Evolutionary conservation across 53 echinoderm and acorn worm genomes (phyloP), one percentile per base, ranked within the genome.

Genomic region (Actinopyga echinites): DNA sequence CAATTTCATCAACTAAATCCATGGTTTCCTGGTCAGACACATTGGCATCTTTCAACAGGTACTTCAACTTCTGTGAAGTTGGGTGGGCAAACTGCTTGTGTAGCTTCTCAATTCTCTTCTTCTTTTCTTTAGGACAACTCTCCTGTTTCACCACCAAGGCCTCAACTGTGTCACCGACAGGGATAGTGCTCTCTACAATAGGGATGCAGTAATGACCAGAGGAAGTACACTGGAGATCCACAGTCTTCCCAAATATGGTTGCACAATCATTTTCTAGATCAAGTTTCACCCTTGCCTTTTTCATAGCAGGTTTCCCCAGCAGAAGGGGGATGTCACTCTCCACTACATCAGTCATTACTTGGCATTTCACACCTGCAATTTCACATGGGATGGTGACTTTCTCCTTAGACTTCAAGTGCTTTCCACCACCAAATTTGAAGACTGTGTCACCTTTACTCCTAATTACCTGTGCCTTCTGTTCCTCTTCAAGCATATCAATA

Each of bases 401-500:
- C 42, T 22, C 71, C 25, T 23, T 21, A 21, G 71, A 38, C 25
- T 73, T 73, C 59, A 59, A 59, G 26, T 5, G 73, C 73, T 73
- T 73, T 25, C 44, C 73, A 38, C 73, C 44, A 38, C 73, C 73
- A 73, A 73, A 73, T 12, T 73, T 73, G 73, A 73, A 73, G 40
- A 73, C 45, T 26, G 73, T 73, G 45, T 73, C 73, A 73, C 45
- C 40, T 20, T 36, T 36, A 37, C 73, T 22, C 23, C 73, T 40
- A 21, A 26, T 44, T 0, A 73, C 73, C 23, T 36, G 32, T 13
- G 73, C 73, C 73, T 73, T 32, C 37, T 73, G 20, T n/a, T 73
- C 73, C 40, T 43, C 45, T 24, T 73, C 67, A 21, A 67, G 35
- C 67, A 67, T 67, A 34, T 30, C 67, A 29, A 67, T 29, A 34